These are phyloP conservation scores for Sigmodon hispidus DNA, from an alignment of 2,113 vertebrate species.

Conservation along the genomic window DNA sequence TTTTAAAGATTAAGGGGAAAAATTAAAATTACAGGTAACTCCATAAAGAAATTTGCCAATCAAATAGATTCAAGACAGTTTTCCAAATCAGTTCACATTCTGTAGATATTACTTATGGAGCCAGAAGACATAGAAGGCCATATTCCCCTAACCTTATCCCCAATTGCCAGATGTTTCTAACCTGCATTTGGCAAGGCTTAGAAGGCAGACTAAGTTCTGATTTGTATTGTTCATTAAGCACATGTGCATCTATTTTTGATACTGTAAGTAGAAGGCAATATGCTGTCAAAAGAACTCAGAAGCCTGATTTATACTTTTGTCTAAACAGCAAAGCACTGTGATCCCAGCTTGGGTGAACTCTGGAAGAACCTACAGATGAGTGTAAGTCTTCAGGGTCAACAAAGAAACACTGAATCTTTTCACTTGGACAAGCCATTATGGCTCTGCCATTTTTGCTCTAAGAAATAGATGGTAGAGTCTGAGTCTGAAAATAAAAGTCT, in stretches of 20 bases:
- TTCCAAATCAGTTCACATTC: slow-evolving; percentile 46
- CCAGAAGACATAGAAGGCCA: slow-evolving; percentile 12
- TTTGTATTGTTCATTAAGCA: slow-evolving; percentile 27
- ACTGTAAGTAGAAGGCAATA: slow-evolving; percentile 56
- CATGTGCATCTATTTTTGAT: slow-evolving; percentile 63
- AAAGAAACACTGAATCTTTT: slow-evolving; percentile 21
- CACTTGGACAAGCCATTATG: neutral
- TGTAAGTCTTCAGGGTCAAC: slow-evolving; percentile 32
- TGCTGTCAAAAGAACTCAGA: slow-evolving; percentile 16
- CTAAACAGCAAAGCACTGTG: neutral
- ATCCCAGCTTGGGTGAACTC: neutral
- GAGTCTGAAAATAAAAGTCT: neutral
- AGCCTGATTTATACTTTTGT: slow-evolving; percentile 54
- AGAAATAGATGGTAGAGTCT: neutral
- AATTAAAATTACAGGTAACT: slow-evolving; percentile 34
- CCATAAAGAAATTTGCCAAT: slow-evolving; percentile 24
- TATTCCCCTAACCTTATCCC: neutral
- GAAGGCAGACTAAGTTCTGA: slow-evolving; percentile 39
- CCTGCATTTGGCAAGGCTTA: slow-evolving; percentile 56
- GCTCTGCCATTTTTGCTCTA: neutral
- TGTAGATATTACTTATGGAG: neutral
- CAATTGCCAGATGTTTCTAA: slow-evolving; percentile 57
- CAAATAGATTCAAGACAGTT: neutral
- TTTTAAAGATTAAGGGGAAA: neutral
- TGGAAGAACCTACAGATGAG: slow-evolving; percentile 3